Conservation (phyloP, 1,140 invertebrate species). For the Sitophilus oryzae region DNA sequence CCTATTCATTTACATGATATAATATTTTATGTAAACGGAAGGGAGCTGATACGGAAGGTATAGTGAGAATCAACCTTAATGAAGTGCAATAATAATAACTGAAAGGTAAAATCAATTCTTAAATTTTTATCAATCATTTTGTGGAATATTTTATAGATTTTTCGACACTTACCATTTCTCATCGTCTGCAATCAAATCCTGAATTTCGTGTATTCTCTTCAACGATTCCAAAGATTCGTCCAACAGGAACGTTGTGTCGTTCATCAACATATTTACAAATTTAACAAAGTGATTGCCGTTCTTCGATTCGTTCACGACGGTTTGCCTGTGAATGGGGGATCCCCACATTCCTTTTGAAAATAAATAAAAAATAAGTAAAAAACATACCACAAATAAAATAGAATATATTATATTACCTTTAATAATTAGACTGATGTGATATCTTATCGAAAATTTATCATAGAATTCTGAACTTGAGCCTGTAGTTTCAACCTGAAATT, state of each 20-base stretch:
- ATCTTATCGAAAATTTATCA: slow-evolving; percentile 97
- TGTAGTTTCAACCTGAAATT: slow-evolving; percentile 72
- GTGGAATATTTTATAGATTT: too few species aligned
- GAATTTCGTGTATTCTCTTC: slow-evolving; percentile 92
- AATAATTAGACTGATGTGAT: slow-evolving; percentile 94
- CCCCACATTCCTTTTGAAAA: slow-evolving; percentile 44
- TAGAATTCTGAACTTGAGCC: slow-evolving; percentile 97
- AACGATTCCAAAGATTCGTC: slow-evolving; percentile 94
- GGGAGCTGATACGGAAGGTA: too few species aligned
- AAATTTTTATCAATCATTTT: too few species aligned
- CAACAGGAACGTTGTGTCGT: slow-evolving; percentile 94
- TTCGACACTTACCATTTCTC: slow-evolving; percentile 53
- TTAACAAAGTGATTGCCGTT: slow-evolving; percentile 92
- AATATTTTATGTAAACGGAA: too few species aligned
- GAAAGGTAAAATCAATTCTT: too few species aligned
- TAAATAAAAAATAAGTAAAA: slow-evolving; percentile 9
- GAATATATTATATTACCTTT: slow-evolving; percentile 61
- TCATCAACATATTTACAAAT: slow-evolving; percentile 99
- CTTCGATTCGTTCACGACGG: slow-evolving; percentile 75
- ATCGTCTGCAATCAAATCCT: slow-evolving; percentile 73
- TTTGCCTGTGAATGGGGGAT: slow-evolving; percentile 51
- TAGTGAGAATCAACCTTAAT: too few species aligned
- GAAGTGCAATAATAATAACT: too few species aligned
- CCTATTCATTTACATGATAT: too few species aligned
- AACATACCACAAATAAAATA: background rate